Evolutionary conservation across 1,140 invertebrate genomes (phyloP).

Genomic region (Tribolium castaneum): DNA sequence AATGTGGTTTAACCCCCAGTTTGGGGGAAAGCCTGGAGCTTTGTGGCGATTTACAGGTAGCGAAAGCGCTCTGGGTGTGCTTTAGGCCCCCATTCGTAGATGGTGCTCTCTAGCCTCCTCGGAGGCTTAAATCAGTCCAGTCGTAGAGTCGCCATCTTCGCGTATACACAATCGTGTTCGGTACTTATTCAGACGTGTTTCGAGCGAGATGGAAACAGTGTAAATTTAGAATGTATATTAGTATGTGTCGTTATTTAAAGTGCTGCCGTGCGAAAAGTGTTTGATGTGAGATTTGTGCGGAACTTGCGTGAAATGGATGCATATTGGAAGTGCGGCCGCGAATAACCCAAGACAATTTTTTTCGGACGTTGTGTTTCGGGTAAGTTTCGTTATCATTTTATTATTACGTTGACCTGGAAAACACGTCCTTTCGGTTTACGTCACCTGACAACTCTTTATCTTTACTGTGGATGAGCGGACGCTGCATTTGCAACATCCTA

Average conservation of each 20-base stretch:
- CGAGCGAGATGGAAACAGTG: constrained; percentile 54
- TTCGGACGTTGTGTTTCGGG: neutral
- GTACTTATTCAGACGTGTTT: constrained; percentile 44
- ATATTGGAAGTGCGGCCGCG: neutral
- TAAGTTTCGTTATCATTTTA: constrained; percentile 9
- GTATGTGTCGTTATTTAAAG: constrained; percentile 44
- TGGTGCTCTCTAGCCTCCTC: neutral
- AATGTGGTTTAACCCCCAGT: neutral
- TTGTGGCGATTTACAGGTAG: neutral
- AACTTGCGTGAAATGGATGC: constrained; percentile 38
- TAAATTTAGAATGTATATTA: constrained; percentile 51
- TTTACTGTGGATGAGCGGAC: neutral
- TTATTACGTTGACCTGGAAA: neutral
- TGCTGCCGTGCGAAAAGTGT: constrained; percentile 50
- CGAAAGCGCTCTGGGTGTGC: neutral
- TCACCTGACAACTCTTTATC: constrained; percentile 17
- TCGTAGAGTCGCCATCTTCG: constrained; percentile 54
- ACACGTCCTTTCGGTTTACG: constrained; percentile 11
- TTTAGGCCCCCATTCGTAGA: neutral
- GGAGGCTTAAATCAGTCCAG: constrained; percentile 29
- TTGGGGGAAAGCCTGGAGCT: neutral
- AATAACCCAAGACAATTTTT: constrained; percentile 15
- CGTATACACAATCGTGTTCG: constrained; percentile 44
- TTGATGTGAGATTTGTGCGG: constrained; percentile 45
- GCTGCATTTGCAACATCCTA: constrained; percentile 17